Evolutionary conservation across 1,140 invertebrate genomes (phyloP).

Genomic region (Pristionchus pacificus): DNA sequence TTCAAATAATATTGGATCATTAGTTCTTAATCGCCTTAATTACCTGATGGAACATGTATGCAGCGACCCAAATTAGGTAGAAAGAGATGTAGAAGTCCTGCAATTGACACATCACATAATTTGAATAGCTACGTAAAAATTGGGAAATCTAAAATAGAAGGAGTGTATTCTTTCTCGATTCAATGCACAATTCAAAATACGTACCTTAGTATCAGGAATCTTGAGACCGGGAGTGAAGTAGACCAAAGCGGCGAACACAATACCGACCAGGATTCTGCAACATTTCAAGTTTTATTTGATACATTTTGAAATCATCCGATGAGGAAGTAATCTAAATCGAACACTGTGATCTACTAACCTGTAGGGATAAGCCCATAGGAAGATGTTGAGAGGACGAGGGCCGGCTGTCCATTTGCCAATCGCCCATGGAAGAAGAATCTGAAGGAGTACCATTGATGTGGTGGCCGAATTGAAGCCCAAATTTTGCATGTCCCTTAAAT

Average conservation of each 20-base stretch:
- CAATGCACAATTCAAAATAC: not conserved
- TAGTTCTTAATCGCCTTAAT: slow-evolving; percentile 3
- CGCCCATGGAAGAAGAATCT: slow-evolving; percentile 84
- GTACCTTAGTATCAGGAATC: slow-evolving; percentile 63
- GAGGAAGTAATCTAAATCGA: too few relatives aligned
- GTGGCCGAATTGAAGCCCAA: not conserved
- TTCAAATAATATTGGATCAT: slow-evolving; percentile 49
- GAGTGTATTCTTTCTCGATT: too few relatives aligned
- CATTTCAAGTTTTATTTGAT: too few relatives aligned
- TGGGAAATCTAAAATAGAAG: too few relatives aligned
- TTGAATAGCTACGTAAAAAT: too few relatives aligned
- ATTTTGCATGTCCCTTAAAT: not conserved
- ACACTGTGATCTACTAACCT: slow-evolving; percentile 60
- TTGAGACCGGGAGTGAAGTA: slow-evolving; percentile 75
- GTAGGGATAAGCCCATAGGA: slow-evolving; percentile 81
- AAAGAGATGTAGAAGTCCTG: slow-evolving; percentile 70
- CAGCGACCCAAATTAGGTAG: slow-evolving; percentile 72
- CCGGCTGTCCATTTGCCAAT: slow-evolving; percentile 84
- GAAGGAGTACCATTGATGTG: slow-evolving; percentile 74
- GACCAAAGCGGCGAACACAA: slow-evolving; percentile 76
- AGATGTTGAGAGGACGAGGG: slow-evolving; percentile 79
- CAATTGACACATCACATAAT: too few relatives aligned
- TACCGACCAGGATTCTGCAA: slow-evolving; percentile 73
- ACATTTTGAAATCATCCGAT: too few relatives aligned
- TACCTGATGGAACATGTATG: slow-evolving; percentile 86